phyloP scores from a whole-genome alignment of 2,797 vertebrate genomes.

The Pipistrellus pygmaeus region DNA sequence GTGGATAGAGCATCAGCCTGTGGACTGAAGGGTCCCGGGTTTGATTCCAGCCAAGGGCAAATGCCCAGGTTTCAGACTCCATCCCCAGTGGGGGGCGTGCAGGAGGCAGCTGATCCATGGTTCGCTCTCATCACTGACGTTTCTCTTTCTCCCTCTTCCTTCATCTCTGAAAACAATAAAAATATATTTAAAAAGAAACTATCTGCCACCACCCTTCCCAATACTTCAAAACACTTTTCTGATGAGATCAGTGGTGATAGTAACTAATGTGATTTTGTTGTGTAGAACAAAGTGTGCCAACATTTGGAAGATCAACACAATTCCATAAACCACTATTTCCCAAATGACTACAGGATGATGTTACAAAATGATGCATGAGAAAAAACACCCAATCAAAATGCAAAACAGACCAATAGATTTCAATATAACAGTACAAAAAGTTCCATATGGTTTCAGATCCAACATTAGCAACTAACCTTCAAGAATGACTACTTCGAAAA shows the following conservation, averaged over 20 bases:
- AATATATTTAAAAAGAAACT: too few relatives aligned
- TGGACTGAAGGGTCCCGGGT: too few relatives aligned
- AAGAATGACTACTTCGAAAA: background rate
- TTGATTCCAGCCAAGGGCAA: too few relatives aligned
- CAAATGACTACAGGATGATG: conserved; percentile 10
- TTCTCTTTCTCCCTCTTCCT: too few relatives aligned
- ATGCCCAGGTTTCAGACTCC: too few relatives aligned
- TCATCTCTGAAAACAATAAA: too few relatives aligned
- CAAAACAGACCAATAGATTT: background rate
- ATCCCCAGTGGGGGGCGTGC: too few relatives aligned
- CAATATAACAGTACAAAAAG: background rate
- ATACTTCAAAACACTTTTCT: conserved; percentile 33
- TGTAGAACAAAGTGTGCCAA: conserved; percentile 12
- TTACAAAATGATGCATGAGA: conserved; percentile 32
- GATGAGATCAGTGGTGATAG: background rate
- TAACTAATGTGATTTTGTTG: conserved; percentile 19
- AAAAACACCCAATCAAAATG: conserved; percentile 39
- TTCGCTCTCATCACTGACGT: too few relatives aligned
- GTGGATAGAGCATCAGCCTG: too few relatives aligned
- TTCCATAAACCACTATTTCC: conserved; percentile 37
- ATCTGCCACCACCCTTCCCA: background rate
- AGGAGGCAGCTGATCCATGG: too few relatives aligned
- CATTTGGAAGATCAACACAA: conserved; percentile 24
- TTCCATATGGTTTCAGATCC: background rate
- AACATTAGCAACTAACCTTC: background rate